A percentile compares a stretch with the other conserved stretches of the same genome.
phyloP scores from a whole-genome alignment of 1,140 invertebrate species.

The Leptinotarsa undecemlineata region DNA sequence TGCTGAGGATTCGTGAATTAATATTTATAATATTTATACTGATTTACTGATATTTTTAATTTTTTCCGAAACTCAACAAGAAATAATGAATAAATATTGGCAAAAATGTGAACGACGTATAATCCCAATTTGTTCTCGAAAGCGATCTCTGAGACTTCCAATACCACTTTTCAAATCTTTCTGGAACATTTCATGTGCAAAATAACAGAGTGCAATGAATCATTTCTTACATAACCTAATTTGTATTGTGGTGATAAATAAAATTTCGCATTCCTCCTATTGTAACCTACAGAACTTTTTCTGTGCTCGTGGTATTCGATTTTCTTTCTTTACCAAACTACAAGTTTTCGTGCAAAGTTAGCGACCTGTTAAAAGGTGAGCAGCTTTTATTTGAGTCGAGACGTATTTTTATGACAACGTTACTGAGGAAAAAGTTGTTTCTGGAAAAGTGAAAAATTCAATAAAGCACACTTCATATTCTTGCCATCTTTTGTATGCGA shows the following conservation, averaged over 20 bases:
- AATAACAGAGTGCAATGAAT: neutral
- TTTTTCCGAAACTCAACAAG: too few species aligned
- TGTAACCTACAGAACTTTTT: neutral
- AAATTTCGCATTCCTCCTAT: neutral
- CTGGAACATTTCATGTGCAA: too few species aligned
- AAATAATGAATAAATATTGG: too few species aligned
- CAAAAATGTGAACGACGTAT: too few species aligned
- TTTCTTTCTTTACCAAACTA: neutral
- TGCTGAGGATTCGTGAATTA: too few species aligned
- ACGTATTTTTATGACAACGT: conserved; percentile 1
- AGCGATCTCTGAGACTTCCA: too few species aligned
- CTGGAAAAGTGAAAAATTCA: neutral
- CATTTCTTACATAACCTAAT: neutral
- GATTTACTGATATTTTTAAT: too few species aligned
- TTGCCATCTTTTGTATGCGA: neutral
- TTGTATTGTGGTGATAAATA: neutral
- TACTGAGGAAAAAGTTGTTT: neutral
- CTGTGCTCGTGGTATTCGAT: neutral
- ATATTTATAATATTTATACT: too few species aligned
- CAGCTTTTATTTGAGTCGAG: neutral
- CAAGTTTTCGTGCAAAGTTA: neutral
- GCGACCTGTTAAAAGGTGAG: neutral
- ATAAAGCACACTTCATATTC: conserved; percentile 2
- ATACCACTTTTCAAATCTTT: too few species aligned
- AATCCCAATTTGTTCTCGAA: too few species aligned